Base-by-base conservation (phyloP, 2,113 vertebrate species). In the Oncorhynchus mykiss region DNA sequence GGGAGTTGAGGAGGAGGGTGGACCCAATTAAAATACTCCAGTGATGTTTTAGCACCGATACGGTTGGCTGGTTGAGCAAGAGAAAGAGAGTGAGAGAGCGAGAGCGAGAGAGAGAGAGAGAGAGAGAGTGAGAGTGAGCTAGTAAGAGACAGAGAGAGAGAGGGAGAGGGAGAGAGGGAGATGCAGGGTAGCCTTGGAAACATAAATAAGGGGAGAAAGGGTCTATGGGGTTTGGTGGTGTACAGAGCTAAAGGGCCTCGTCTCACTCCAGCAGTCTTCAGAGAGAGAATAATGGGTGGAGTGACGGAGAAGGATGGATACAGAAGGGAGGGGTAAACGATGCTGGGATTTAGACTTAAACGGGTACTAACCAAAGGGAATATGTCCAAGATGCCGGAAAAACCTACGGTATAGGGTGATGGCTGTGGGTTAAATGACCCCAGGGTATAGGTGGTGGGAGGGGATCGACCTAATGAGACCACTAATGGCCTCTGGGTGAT, bases 131-230 rank as follows among this genome's bases (percentile, higher is more conserved):
- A 34, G 31, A 6, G 49, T 1, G 49, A 51, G 49, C 49, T 7
- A 29, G 59, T 45, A 60, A 25, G 72, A 25, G 12, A 67, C n/a
- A 49, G 59, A 48, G 59, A 24, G 60, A 7, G 34, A 34, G 5
- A 25, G 4, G n/a, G 45, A 25, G 72, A 25, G 4, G n/a, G 48
- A 49, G 45, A 71, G 4, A 24, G 48, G 24, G 20, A 54, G 31
- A 62, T 45, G 74, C 62, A 45, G 84, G 79, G 86, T 89, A 86
- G 85, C 79, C 86, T 70, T 85, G 84, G 87, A 88, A 86, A 89
- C 84, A 84, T 80, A 60, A 70, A 69, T 16, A 54, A 54, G 5
- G 73, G n/a, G 67, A 74, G 74, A 24, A 65, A 66, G 72, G 77
- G 59, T 65, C 74, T 78, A 60, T 45, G 68, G 78, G 76, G 31